Conservation (phyloP, 2,888 invertebrate genomes). For the Arctia plantaginis region DNA sequence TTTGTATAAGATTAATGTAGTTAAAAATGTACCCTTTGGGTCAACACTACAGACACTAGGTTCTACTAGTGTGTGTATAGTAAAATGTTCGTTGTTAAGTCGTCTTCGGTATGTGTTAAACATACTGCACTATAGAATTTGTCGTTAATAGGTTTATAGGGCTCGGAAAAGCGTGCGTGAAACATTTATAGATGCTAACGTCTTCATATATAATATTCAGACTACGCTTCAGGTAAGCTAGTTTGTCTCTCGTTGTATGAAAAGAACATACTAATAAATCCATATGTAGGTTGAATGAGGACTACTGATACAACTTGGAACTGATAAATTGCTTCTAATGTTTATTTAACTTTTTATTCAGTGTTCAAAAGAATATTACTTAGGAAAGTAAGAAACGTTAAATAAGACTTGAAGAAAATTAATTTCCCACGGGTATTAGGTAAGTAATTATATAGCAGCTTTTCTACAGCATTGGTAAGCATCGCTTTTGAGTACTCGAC, state of each 20-base stretch:
- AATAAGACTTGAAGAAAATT: conserved; percentile 61
- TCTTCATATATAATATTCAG: not conserved
- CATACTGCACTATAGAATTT: not conserved
- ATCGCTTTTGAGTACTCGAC: conserved; percentile 9
- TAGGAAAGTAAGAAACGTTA: conserved; percentile 55
- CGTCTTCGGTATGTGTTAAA: not conserved
- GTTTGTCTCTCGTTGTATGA: not conserved
- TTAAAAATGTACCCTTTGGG: not conserved
- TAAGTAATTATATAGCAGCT: conserved; percentile 57
- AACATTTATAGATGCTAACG: not conserved
- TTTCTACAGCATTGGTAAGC: conserved; percentile 42
- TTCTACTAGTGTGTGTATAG: not conserved
- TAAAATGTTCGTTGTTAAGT: not conserved
- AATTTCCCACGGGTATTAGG: conserved; percentile 63
- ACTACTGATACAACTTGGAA: not conserved
- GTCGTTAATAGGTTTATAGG: not conserved
- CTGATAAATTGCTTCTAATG: not conserved
- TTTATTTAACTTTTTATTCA: conserved; percentile 37
- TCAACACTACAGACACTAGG: not conserved
- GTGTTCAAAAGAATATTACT: conserved; percentile 49
- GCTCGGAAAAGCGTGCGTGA: not conserved
- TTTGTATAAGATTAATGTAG: not conserved
- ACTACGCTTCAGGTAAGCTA: not conserved
- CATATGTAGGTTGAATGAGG: not conserved
- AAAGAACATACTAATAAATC: not conserved